Conservation (phyloP, 2,113 vertebrate genomes). For the Uria lomvia region DNA sequence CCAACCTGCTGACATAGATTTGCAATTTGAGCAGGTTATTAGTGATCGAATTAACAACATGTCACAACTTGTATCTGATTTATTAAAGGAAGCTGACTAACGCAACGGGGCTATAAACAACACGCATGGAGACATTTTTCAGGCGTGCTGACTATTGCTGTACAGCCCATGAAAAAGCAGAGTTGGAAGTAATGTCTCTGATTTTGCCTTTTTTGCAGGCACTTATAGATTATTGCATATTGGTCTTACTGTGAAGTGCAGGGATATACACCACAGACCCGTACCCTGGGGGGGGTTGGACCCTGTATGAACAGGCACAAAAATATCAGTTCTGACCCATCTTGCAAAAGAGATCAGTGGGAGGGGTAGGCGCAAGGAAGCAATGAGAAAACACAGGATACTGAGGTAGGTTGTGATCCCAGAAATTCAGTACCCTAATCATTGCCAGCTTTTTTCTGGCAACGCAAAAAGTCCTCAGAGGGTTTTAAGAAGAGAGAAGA, state of each 20-base stretch:
- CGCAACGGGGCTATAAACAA: slow-evolving; percentile 50
- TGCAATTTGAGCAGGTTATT: slow-evolving; percentile 76
- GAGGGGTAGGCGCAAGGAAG: neutral
- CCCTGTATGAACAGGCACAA: neutral
- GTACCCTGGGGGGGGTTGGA: fast-evolving
- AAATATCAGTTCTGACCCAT: neutral
- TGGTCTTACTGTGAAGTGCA: neutral
- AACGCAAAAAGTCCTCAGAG: neutral
- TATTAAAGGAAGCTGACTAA: slow-evolving; percentile 71
- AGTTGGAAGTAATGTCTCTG: neutral
- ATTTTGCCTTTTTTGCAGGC: neutral
- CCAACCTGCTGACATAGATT: slow-evolving; percentile 77
- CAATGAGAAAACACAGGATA: neutral
- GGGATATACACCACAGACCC: neutral
- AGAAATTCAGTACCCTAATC: neutral
- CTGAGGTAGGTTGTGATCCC: neutral
- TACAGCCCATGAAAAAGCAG: neutral
- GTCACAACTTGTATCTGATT: slow-evolving; percentile 80
- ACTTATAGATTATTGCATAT: neutral
- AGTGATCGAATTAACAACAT: slow-evolving; percentile 78
- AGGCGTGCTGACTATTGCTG: neutral
- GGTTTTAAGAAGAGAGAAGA: neutral
- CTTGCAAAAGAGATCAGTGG: neutral
- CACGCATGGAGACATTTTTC: slow-evolving; percentile 14
- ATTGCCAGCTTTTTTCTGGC: neutral